Base-by-base conservation (phyloP, 2,888 invertebrate genomes). In the Oxycera nigricornis region DNA sequence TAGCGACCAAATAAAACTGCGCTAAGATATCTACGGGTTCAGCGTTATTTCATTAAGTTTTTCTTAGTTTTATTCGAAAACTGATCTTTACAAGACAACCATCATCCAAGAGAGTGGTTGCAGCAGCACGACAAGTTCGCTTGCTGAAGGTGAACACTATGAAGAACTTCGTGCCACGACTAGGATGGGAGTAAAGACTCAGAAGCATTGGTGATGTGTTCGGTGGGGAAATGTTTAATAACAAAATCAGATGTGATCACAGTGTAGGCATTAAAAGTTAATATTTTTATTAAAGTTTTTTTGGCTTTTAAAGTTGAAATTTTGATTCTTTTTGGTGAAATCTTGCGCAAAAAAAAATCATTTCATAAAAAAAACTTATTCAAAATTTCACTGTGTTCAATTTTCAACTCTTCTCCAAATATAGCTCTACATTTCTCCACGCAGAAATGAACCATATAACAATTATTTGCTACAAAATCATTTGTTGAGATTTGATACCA, bases 1-100 rank as follows among this genome's bases (percentile, higher is more conserved):
- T 77, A 77, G 76, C 77, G 79, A 77, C 78, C 78, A 79, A 79
- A 78, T 78, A 76, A 79, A 77, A 79, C 79, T 79, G 79, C 79
- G 77, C 76, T 65, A 68, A 75, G 75, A 75, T 73, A 55, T 62
- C 73, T 57, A 73, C 67, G 52, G 65, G 67, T 35, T 76, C 72
- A 73, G 76, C 76, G 76, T 76, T 75, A 76, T 76, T 76, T 76
- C 74, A 76, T 76, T 76, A 52, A 31, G 52, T 52, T 70, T 70
- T 52, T 35, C 55, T 17, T 70, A 55, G 28, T 70, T 70, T 70
- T 70, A 31, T 75, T 70, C 55, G 52, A 52, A 70, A 52, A 35
- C 22, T 35, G 57, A 50, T 62, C 70, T 70, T 50, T 70, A 59
- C n/a, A n/a, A n/a, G n/a, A n/a, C 68, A 59, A 73, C 70, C 70